Conservation (phyloP, 2,797 vertebrate genomes). For the Poecilia picta region DNA sequence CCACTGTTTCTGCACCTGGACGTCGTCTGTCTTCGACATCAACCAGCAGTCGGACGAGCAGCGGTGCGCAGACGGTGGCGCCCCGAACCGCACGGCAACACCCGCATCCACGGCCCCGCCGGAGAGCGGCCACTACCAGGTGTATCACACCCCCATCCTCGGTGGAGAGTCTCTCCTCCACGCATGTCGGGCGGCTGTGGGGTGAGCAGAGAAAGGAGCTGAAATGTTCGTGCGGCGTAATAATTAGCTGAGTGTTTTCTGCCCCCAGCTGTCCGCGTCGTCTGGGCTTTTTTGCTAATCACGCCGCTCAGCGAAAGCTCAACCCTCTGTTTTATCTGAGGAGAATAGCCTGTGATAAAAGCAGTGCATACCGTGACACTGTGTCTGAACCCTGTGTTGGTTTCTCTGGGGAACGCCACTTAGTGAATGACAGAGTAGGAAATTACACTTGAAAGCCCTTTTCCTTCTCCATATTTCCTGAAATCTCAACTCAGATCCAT, state of each 20-base stretch:
- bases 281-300: slow-evolving; percentile 22
- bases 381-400: slow-evolving; percentile 1
- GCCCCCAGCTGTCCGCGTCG: background rate
- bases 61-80: slow-evolving; percentile 66
- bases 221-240: background rate
- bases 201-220: background rate
- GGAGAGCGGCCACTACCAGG: slow-evolving; percentile 77
- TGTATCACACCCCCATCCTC: slow-evolving; percentile 94
- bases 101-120: background rate
- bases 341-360: slow-evolving; percentile 25
- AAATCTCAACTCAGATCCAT: slow-evolving; percentile 5
- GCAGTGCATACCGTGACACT: background rate
- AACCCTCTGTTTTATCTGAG: background rate
- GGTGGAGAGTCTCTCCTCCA: slow-evolving; percentile 76
- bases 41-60: slow-evolving; percentile 67
- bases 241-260: background rate
- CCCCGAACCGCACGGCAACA: slow-evolving; percentile 44
- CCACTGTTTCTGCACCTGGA: slow-evolving; percentile 89
- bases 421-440: slow-evolving; percentile 13
- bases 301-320: slow-evolving; percentile 9
- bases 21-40: slow-evolving; percentile 83
- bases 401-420: slow-evolving; percentile 8
- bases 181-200: background rate
- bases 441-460: slow-evolving; percentile 33
- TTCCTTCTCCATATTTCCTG: slow-evolving; percentile 14